phyloP scores from a whole-genome alignment of 2,888 invertebrate species.

The Callosobruchus maculatus region DNA sequence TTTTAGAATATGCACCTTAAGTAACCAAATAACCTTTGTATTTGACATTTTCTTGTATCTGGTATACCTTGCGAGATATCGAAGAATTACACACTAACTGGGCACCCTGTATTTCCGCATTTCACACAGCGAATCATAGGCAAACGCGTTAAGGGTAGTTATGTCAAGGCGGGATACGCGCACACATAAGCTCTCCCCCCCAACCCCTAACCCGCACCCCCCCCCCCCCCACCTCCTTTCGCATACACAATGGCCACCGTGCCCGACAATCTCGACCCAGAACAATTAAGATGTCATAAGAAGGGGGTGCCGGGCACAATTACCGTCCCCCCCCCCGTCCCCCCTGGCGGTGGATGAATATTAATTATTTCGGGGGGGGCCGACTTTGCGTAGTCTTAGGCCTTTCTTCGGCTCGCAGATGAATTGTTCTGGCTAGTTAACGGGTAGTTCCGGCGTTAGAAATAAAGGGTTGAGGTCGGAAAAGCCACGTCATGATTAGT shows the following conservation, averaged over 20 bases:
- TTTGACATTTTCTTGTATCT: no score
- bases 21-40: no score
- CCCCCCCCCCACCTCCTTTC: neutral
- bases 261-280: conserved; percentile 24
- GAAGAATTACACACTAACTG: no score
- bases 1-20: no score
- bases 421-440: neutral
- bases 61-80: no score
- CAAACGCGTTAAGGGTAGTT: neutral
- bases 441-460: neutral
- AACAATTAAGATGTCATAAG: conserved; percentile 27
- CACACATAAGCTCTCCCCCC: neutral
- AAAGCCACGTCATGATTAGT: neutral
- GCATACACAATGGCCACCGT: conserved; percentile 7
- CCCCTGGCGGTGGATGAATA: neutral
- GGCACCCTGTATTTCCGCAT: neutral
- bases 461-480: neutral
- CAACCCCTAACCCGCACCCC: neutral
- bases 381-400: neutral
- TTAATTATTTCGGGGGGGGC: neutral
- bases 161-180: neutral
- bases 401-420: neutral
- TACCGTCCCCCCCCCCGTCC: neutral
- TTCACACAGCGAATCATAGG: neutral
- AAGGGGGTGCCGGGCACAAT: conserved; percentile 11